Evolutionary conservation across 2,888 invertebrate genomes (phyloP).

Genomic region (Caenorhabditis sp.): DNA sequence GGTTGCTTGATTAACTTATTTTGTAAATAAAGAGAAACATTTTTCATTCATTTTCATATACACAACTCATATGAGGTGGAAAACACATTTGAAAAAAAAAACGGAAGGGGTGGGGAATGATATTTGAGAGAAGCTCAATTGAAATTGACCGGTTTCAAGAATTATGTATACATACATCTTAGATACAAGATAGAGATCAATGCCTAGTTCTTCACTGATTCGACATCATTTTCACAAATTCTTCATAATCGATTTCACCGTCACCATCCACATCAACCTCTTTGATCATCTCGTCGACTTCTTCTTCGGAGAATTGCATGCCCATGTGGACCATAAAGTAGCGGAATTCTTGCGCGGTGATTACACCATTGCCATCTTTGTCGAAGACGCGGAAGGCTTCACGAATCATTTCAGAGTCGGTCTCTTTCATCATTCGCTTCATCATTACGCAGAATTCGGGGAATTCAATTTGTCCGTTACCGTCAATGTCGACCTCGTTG

Average conservation of each 20-base stretch:
- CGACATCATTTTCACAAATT: constrained; percentile 59
- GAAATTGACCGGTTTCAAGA: neutral
- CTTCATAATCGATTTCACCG: constrained; percentile 69
- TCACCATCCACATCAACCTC: constrained; percentile 67
- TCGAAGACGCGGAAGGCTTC: constrained; percentile 71
- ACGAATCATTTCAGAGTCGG: constrained; percentile 70
- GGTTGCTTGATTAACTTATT: neutral
- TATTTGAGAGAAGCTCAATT: neutral
- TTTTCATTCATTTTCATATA: neutral
- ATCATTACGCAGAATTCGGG: constrained; percentile 71
- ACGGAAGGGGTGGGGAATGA: neutral
- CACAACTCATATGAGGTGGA: neutral
- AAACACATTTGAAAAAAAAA: neutral
- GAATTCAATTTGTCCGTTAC: constrained; percentile 69
- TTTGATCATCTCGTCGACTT: constrained; percentile 70
- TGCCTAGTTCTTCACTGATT: constrained; percentile 27
- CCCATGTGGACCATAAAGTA: constrained; percentile 70
- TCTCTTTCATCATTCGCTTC: constrained; percentile 70
- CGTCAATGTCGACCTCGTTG: constrained; percentile 71
- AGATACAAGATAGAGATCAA: neutral
- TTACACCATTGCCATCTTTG: constrained; percentile 69
- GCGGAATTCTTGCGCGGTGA: constrained; percentile 68
- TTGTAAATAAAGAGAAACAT: neutral
- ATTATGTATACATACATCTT: neutral
- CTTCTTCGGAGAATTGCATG: constrained; percentile 71